A percentile compares a stretch with the other conserved stretches of the same genome.
Conservation (phyloP, 1,140 invertebrate species). For the Zaprionus kolodkinae region DNA sequence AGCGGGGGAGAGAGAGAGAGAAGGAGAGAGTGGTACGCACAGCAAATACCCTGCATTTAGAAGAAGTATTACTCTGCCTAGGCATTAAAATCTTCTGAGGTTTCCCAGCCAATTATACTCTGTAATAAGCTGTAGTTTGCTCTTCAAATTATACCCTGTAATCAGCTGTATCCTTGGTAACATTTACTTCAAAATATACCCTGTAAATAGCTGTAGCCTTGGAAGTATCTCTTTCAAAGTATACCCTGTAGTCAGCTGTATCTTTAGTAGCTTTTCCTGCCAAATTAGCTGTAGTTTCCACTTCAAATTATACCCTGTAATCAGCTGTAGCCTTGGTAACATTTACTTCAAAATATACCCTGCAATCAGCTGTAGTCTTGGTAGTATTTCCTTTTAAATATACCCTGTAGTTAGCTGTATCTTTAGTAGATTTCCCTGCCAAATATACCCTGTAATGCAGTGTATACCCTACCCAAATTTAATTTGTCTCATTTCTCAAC, state of each 20-base stretch:
- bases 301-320: neutral
- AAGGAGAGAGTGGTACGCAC: neutral
- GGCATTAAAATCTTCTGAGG: too few relatives aligned
- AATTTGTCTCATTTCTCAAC: neutral
- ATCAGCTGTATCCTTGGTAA: too few relatives aligned
- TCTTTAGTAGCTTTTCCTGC: too few relatives aligned
- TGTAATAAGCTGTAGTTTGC: neutral
- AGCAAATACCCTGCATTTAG: neutral
- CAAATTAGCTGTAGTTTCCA: neutral
- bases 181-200: neutral
- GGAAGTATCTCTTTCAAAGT: neutral
- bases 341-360: neutral
- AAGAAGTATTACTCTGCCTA: too few relatives aligned
- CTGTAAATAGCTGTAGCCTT: neutral
- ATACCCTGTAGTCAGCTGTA: neutral
- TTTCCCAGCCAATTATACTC: neutral
- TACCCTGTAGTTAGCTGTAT: neutral
- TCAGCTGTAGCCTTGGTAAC: too few relatives aligned
- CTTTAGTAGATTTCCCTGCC: neutral
- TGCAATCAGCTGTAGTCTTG: neutral
- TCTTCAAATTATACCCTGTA: neutral
- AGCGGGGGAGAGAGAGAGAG: neutral
- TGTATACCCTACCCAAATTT: neutral
- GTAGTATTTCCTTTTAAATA: neutral
- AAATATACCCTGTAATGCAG: neutral